Conservation (phyloP, 1,140 invertebrate genomes). For the Ptiloglossa arizonensis region DNA sequence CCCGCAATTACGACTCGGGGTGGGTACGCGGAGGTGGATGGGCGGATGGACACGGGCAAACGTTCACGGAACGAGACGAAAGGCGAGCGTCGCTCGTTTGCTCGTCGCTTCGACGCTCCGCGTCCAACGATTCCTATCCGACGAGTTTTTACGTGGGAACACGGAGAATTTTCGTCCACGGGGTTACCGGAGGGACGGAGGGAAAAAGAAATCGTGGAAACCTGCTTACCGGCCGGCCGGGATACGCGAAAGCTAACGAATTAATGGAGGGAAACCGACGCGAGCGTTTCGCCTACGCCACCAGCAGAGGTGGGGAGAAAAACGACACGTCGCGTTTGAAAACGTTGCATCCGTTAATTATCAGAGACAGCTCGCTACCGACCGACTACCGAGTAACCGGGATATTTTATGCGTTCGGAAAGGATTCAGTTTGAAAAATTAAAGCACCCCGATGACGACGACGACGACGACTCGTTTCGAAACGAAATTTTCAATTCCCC, state of each 20-base stretch:
- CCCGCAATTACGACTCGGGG: constrained; percentile 33
- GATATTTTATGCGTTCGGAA: neutral
- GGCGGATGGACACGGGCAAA: constrained; percentile 22
- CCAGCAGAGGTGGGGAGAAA: no score
- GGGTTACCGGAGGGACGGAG: no score
- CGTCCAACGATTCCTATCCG: no score
- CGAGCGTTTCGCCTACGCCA: neutral
- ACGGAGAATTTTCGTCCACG: constrained; percentile 14
- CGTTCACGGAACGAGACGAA: constrained; percentile 16
- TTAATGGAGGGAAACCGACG: constrained; percentile 6
- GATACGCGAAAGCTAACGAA: constrained; percentile 10
- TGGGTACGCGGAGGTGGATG: neutral
- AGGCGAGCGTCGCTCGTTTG: constrained; percentile 14
- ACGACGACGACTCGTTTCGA: no score
- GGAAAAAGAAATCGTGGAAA: constrained; percentile 1
- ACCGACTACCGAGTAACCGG: neutral
- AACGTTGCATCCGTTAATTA: neutral
- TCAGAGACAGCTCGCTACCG: neutral
- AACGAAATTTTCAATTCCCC: no score
- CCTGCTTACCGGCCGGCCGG: neutral
- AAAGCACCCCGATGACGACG: no score
- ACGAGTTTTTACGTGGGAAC: neutral
- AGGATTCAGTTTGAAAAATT: no score
- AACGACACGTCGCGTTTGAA: neutral
- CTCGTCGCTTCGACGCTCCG: neutral